Evolutionary conservation across 2,888 invertebrate genomes (phyloP).

Genomic region (Gisinianus flammeolus): DNA sequence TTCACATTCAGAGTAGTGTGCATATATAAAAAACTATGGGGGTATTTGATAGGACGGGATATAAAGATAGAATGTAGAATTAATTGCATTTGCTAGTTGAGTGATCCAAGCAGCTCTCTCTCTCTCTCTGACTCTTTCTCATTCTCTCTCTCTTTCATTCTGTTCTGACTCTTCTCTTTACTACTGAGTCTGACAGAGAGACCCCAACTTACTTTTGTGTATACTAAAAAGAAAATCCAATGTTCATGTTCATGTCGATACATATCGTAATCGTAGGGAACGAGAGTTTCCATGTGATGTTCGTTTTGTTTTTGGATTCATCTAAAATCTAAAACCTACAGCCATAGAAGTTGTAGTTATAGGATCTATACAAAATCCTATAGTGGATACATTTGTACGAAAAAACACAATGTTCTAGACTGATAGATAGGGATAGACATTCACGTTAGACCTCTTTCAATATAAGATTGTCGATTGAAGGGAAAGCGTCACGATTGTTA

Average conservation of each 20-base stretch:
- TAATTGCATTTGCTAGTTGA: slow-evolving; percentile 11
- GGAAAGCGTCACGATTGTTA: not conserved
- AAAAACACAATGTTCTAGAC: not conserved
- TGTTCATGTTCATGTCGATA: not conserved
- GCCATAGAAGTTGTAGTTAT: not conserved
- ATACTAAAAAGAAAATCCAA: not conserved
- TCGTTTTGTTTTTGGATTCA: not conserved
- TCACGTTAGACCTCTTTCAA: too few relatives aligned
- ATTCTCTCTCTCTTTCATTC: not conserved
- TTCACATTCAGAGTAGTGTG: not conserved
- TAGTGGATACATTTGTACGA: not conserved
- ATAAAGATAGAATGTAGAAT: not conserved
- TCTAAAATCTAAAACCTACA: not conserved
- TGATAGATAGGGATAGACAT: too few relatives aligned
- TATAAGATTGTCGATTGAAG: not conserved
- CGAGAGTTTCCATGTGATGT: not conserved
- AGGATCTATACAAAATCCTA: not conserved
- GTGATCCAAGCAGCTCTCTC: not conserved
- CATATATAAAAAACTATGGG: not conserved
- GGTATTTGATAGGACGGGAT: not conserved
- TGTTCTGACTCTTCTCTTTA: not conserved
- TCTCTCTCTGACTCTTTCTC: not conserved
- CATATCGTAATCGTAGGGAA: not conserved
- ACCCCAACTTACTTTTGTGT: not conserved
- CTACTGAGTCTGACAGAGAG: not conserved